phyloP scores from a whole-genome alignment of 1,140 invertebrate genomes.

The Bombus superbus region DNA sequence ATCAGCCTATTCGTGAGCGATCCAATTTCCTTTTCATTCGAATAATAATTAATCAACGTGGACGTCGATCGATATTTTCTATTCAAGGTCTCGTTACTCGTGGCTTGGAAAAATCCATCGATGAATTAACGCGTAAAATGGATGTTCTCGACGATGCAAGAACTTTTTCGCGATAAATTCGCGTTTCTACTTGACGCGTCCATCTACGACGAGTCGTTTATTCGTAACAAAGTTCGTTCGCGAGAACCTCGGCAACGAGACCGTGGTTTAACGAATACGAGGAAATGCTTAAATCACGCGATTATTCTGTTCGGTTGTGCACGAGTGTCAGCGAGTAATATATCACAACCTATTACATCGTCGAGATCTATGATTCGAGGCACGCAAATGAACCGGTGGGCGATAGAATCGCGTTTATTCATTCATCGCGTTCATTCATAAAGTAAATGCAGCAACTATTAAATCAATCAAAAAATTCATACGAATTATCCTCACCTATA shows the following conservation, averaged over 20 bases:
- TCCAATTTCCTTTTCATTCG: neutral
- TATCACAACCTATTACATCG: neutral
- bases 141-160: neutral
- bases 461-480: neutral
- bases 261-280: neutral
- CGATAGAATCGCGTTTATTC: too few relatives aligned
- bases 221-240: neutral
- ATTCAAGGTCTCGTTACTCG: neutral
- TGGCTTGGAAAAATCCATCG: neutral
- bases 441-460: too few relatives aligned
- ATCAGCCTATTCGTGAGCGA: neutral
- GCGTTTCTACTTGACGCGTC: too few relatives aligned
- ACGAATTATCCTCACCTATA: too few relatives aligned
- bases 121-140: neutral
- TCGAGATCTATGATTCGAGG: neutral
- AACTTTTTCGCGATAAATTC: neutral
- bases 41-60: constrained; percentile 2
- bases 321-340: neutral
- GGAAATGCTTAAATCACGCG: neutral
- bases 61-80: neutral
- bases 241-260: neutral
- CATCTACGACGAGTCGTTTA: too few relatives aligned
- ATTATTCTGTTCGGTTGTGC: neutral
- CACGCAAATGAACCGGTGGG: neutral
- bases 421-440: neutral